Conservation (phyloP, 2,888 invertebrate genomes). For the Stenichneumon culpator region DNA sequence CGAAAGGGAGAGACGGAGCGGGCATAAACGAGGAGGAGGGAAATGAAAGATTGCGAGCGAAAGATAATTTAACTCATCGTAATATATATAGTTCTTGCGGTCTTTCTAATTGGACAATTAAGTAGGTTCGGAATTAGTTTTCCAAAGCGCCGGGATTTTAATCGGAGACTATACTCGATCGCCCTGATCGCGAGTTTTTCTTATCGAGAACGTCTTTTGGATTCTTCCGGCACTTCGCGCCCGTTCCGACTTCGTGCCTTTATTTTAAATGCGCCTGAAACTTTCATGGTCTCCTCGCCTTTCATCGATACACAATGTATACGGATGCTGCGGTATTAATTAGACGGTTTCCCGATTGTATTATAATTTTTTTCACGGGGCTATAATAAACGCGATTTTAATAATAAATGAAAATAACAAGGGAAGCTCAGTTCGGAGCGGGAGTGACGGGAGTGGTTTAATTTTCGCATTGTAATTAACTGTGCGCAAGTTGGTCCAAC, state of each 20-base stretch:
- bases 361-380: slow-evolving; percentile 3
- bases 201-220: not conserved
- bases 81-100: slow-evolving; percentile 56
- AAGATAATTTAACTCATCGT: slow-evolving; percentile 62
- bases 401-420: slow-evolving; percentile 42
- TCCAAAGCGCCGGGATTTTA: slow-evolving; percentile 58
- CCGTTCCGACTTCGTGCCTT: not conserved
- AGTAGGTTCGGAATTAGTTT: slow-evolving; percentile 66
- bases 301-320: slow-evolving; percentile 45
- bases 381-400: slow-evolving; percentile 54
- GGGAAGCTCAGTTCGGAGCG: not conserved
- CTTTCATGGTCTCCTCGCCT: slow-evolving; percentile 9
- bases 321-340: slow-evolving; percentile 28
- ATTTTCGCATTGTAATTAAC: slow-evolving; percentile 41
- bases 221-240: not conserved
- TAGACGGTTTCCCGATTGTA: slow-evolving; percentile 54
- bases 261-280: not conserved
- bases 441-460: not conserved
- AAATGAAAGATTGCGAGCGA: slow-evolving; percentile 49
- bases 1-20: slow-evolving; percentile 12
- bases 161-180: slow-evolving; percentile 41
- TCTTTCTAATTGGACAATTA: slow-evolving; percentile 67
- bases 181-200: not conserved
- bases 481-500: slow-evolving; percentile 6
- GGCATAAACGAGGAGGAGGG: slow-evolving; percentile 16